These are phyloP conservation scores for Propithecus deckenii DNA, from an alignment of 2,797 vertebrate species.

Conservation along the genomic window DNA sequence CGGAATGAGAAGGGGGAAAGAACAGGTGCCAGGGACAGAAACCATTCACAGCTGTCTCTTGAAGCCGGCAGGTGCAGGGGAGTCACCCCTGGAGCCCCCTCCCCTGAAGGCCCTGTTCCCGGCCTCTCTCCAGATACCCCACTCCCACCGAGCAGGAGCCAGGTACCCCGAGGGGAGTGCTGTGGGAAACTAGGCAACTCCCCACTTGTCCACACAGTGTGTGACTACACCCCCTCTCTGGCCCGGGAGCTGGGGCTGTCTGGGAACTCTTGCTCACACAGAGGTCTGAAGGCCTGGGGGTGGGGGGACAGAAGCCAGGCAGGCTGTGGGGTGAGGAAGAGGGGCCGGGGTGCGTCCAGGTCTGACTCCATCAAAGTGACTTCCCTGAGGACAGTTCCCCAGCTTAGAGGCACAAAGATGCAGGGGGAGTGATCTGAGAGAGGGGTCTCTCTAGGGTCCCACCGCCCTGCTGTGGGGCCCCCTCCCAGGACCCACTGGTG, in stretches of 20 bases:
- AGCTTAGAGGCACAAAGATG: background rate
- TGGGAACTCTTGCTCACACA: background rate
- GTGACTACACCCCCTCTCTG: background rate
- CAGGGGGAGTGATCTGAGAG: background rate
- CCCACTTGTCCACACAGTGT: background rate
- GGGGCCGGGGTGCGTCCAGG: background rate
- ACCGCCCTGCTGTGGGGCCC: background rate
- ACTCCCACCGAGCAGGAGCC: background rate
- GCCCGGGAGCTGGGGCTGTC: background rate
- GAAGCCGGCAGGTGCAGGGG: background rate
- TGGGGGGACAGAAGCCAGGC: background rate
- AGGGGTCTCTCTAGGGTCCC: background rate
- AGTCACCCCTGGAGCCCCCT: background rate
- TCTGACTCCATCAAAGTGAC: background rate
- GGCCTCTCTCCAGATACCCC: background rate
- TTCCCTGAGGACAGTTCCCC: background rate
- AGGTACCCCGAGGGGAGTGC: background rate
- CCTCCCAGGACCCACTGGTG: background rate
- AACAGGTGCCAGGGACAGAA: background rate
- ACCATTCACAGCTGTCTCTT: rapidly evolving
- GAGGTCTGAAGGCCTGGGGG: background rate
- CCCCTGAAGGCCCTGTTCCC: background rate
- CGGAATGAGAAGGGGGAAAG: too few species aligned
- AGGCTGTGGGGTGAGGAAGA: background rate
- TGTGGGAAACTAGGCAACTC: background rate